Evolutionary conservation across 2,113 vertebrate genomes (phyloP).

Genomic region (Abramis brama): DNA sequence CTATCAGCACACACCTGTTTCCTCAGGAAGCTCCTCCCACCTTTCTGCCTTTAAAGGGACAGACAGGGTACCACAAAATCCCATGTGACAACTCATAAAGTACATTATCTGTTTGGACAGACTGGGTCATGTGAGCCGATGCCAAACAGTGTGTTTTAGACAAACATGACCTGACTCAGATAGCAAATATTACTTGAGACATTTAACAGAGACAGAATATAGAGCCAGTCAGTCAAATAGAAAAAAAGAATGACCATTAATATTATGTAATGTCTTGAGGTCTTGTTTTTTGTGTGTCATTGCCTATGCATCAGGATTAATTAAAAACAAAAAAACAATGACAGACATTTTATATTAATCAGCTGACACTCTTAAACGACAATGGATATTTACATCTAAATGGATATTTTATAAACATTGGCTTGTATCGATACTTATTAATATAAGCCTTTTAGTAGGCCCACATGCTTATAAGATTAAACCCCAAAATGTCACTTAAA

Average conservation of each 20-base stretch:
- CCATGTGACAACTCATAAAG: background rate
- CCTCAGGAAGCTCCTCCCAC: conserved; percentile 68
- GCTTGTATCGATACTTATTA: background rate
- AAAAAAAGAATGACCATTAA: background rate
- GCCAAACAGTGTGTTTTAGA: conserved; percentile 20
- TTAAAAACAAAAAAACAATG: background rate
- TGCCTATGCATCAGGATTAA: background rate
- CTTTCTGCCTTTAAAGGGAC: conserved; percentile 73
- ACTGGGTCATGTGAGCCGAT: conserved; percentile 19
- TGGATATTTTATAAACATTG: background rate
- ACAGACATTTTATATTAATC: background rate
- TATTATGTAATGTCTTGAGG: background rate
- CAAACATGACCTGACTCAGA: conserved; percentile 16
- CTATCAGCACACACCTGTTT: conserved; percentile 74
- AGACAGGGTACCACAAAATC: conserved; percentile 1
- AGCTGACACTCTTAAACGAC: background rate
- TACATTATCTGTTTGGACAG: conserved; percentile 41
- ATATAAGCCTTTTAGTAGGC: background rate
- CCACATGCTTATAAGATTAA: background rate
- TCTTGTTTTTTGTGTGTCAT: background rate
- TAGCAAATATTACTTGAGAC: conserved; percentile 16
- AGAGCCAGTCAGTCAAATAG: background rate
- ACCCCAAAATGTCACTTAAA: background rate
- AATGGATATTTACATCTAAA: too few species aligned
- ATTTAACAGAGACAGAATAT: background rate